These are phyloP conservation scores for Lethrus apterus DNA, from an alignment of 1,140 invertebrate species.

Conservation along the genomic window DNA sequence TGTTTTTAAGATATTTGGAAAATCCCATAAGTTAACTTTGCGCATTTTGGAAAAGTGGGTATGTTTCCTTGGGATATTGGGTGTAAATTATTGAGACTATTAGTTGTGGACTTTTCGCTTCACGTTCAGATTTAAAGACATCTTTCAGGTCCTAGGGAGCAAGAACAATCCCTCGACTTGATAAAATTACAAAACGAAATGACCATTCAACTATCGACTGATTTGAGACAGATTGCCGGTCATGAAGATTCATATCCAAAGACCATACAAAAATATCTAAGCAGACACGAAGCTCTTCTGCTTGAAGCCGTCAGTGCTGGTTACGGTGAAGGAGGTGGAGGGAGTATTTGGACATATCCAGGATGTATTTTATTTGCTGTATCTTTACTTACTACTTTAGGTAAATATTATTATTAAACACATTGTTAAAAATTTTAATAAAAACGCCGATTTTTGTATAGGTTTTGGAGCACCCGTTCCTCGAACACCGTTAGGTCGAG, in stretches of 20 bases:
- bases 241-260: conserved; percentile 45
- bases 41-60: too few species aligned
- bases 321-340: conserved; percentile 47
- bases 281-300: conserved; percentile 46
- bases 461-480: conserved; percentile 58
- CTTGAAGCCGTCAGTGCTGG: conserved; percentile 48
- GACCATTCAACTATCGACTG: conserved; percentile 45
- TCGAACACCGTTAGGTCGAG: conserved; percentile 49
- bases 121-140: too few species aligned
- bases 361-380: conserved; percentile 55
- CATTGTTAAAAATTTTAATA: not conserved
- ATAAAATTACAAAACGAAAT: conserved; percentile 46
- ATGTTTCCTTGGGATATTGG: too few species aligned
- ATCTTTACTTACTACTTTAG: conserved; percentile 53
- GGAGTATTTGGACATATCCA: conserved; percentile 53
- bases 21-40: too few species aligned
- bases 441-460: conserved; percentile 28
- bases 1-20: too few species aligned
- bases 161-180: conserved; percentile 43
- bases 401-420: conserved; percentile 33
- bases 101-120: too few species aligned
- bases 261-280: conserved; percentile 47
- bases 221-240: conserved; percentile 44
- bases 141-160: conserved; percentile 46
- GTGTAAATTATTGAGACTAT: too few species aligned